These are phyloP conservation scores for Drymonia ruficornis DNA, from an alignment of 2,888 invertebrate species.

Conservation along the genomic window DNA sequence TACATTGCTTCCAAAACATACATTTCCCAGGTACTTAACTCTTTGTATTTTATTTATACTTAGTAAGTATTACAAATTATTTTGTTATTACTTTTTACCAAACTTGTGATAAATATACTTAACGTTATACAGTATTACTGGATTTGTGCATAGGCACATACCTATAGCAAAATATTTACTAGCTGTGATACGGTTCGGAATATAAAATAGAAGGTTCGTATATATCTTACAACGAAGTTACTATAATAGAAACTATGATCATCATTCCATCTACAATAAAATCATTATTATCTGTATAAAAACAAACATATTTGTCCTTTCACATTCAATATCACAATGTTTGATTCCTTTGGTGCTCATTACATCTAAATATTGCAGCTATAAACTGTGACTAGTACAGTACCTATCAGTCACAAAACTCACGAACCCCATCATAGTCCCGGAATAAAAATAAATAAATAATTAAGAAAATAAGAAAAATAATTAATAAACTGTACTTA, in stretches of 20 bases:
- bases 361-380: slow-evolving; percentile 54
- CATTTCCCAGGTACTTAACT: slow-evolving; percentile 24
- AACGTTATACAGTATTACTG: too few relatives aligned
- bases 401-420: slow-evolving; percentile 43
- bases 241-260: slow-evolving; percentile 29
- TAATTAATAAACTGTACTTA: too few relatives aligned
- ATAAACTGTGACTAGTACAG: slow-evolving; percentile 47
- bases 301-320: slow-evolving; percentile 44
- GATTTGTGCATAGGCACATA: too few relatives aligned
- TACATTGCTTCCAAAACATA: slow-evolving; percentile 20
- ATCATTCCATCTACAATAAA: slow-evolving; percentile 2
- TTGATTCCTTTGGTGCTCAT: slow-evolving; percentile 65
- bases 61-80: too few relatives aligned
- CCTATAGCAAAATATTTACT: too few relatives aligned
- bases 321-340: slow-evolving; percentile 67
- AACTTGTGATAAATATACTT: too few relatives aligned
- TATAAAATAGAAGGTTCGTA: not conserved
- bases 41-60: too few relatives aligned
- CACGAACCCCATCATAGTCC: slow-evolving; percentile 25
- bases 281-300: not conserved
- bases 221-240: slow-evolving; percentile 14
- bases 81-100: too few relatives aligned
- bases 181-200: too few relatives aligned
- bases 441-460: slow-evolving; percentile 7
- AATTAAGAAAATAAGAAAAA: slow-evolving; percentile 7